phyloP scores from a whole-genome alignment of 2,113 vertebrate species.

The Melanocharis versteri region DNA sequence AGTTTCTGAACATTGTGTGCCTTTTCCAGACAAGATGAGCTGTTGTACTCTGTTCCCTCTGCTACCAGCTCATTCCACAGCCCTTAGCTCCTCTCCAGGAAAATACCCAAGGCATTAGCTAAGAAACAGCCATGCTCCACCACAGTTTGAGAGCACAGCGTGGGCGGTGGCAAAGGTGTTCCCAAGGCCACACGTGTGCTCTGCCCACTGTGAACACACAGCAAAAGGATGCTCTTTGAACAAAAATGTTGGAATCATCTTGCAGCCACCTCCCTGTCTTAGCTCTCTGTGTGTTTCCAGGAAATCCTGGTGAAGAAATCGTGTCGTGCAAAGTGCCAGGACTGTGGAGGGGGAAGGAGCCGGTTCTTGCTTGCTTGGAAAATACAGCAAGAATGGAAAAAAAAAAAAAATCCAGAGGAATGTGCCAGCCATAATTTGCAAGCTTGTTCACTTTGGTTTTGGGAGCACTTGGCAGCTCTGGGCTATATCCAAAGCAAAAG shows the following conservation, averaged over 20 bases:
- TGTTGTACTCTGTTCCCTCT: background rate
- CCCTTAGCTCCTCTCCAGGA: background rate
- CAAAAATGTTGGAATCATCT: background rate
- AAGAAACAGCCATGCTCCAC: accelerated
- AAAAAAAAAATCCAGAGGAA: background rate
- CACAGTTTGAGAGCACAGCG: background rate
- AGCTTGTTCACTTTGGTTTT: background rate
- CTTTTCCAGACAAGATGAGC: background rate
- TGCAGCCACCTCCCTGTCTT: background rate
- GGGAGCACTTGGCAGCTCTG: background rate
- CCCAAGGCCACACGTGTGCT: background rate
- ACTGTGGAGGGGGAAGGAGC: background rate
- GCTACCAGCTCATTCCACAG: background rate
- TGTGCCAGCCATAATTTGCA: background rate
- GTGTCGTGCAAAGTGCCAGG: background rate
- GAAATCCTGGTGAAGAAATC: background rate
- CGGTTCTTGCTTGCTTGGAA: background rate
- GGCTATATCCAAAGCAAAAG: background rate
- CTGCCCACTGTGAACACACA: background rate
- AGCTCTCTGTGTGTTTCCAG: background rate
- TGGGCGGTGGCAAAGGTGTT: background rate
- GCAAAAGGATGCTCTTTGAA: background rate
- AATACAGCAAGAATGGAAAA: background rate
- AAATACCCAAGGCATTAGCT: background rate
- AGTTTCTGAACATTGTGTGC: background rate